Percentiles rank a stretch among this genome's conserved stretches.
Conservation (phyloP, 2,113 vertebrate genomes). For the Nyctibius bracteatus region DNA sequence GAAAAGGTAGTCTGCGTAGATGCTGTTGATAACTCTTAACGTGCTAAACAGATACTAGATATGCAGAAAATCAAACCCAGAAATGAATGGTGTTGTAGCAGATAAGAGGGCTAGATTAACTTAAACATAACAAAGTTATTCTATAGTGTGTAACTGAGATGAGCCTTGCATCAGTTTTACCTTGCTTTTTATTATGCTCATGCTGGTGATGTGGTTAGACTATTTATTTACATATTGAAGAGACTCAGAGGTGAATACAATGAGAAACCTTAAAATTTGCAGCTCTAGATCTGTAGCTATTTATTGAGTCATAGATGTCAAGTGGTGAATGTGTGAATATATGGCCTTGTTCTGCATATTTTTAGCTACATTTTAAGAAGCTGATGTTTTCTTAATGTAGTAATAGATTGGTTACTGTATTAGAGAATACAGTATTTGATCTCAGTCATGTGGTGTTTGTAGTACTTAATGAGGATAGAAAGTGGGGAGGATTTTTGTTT, state of each 20-base stretch:
- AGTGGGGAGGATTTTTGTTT: neutral
- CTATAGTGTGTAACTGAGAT: neutral
- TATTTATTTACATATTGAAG: neutral
- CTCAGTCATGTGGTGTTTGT: neutral
- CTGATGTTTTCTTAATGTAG: neutral
- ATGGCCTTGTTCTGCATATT: neutral
- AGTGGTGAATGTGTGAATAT: neutral
- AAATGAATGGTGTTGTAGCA: neutral
- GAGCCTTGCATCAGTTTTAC: neutral
- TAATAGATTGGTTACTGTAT: neutral
- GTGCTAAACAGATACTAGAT: neutral
- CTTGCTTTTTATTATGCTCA: neutral
- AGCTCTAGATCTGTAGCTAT: neutral
- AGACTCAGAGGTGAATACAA: neutral
- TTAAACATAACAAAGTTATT: neutral
- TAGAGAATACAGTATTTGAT: neutral
- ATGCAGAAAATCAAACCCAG: neutral
- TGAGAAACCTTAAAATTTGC: neutral
- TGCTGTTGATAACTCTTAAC: neutral
- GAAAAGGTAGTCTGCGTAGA: neutral
- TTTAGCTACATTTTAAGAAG: neutral
- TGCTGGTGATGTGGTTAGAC: neutral
- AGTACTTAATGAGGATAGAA: neutral
- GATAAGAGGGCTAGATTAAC: neutral
- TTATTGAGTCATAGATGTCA: neutral